Evolutionary conservation across 1,140 invertebrate species (phyloP), one percentile per base, ranked within the genome.

Genomic region (Mactra quadrangularis): DNA sequence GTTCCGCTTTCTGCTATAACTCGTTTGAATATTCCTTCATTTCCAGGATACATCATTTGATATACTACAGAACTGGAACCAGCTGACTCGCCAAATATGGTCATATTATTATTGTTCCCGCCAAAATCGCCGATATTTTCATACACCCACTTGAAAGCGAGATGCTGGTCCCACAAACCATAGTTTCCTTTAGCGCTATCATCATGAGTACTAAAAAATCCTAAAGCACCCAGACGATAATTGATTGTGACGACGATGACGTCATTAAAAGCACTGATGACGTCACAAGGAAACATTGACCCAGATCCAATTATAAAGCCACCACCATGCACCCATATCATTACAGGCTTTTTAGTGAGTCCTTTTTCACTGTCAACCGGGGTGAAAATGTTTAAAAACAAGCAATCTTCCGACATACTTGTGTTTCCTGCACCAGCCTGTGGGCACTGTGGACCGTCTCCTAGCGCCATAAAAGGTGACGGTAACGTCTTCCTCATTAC

Each of bases 321-420:
- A 62, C 98, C 98, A 53, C 98, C 98, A 92, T 97, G 98, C 82
- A 99, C 96, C 98, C 98, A 99, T 38, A 99, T 95, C 96, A 98
- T 96, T 25, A 98, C 97, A 27, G 64, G 64, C 19, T 68, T 68
- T 22, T 22, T 7, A 3, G 45, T 2, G 3, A 27, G 2, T 17
- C 38, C 45, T 3, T 13, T 4, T 22, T 19, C 35, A 41, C 1
- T 9, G 1, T 3, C 11, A 1, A n/a, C 25, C 22, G 64, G 64
- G 1, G 35, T 33, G 22, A 27, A 68, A 13, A 68, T 35, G 22
- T 68, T 47, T 38, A 68, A 29, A 35, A 38, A 68, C 4, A 68
- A 33, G 45, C 64, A 68, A 25, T 68, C 38, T 47, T 68, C 64
- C 57, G 78, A 82, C 38, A n/a, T 27, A 31, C 33, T 59, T 7